A percentile compares a stretch with the other conserved stretches of the same genome.
Conservation (phyloP, 2,797 vertebrate species). For the Sparidentex hasta region DNA sequence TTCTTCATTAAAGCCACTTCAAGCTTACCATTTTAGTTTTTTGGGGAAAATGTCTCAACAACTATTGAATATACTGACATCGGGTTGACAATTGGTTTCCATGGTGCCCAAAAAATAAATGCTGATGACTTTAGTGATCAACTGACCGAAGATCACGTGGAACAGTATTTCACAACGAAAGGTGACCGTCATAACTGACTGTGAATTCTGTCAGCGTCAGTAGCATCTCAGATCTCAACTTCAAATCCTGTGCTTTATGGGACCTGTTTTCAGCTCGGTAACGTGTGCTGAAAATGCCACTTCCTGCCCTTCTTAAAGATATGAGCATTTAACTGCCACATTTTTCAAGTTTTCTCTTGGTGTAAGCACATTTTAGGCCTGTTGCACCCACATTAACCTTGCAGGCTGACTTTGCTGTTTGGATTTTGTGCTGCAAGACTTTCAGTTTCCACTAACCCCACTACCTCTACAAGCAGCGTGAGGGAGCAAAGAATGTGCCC, state of each 20-base stretch:
- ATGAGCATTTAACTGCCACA: background rate
- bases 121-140: too few species aligned
- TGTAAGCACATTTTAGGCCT: background rate
- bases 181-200: too few species aligned
- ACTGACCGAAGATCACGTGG: too few species aligned
- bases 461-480: conserved; percentile 10
- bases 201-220: background rate
- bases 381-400: background rate
- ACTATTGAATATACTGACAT: background rate
- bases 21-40: too few species aligned
- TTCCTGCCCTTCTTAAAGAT: conserved; percentile 21
- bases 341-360: background rate
- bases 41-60: background rate
- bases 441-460: background rate
- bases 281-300: conserved; percentile 18
- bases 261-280: background rate
- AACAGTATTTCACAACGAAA: too few species aligned
- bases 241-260: background rate
- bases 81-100: too few species aligned
- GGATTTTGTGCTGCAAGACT: background rate
- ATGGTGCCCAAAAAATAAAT: too few species aligned
- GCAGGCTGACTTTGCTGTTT: background rate
- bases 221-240: background rate
- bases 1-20: too few species aligned
- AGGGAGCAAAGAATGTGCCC: conserved; percentile 67